Base-by-base conservation (phyloP, 2,113 vertebrate genomes). In the Rhagologus leucostigma region DNA sequence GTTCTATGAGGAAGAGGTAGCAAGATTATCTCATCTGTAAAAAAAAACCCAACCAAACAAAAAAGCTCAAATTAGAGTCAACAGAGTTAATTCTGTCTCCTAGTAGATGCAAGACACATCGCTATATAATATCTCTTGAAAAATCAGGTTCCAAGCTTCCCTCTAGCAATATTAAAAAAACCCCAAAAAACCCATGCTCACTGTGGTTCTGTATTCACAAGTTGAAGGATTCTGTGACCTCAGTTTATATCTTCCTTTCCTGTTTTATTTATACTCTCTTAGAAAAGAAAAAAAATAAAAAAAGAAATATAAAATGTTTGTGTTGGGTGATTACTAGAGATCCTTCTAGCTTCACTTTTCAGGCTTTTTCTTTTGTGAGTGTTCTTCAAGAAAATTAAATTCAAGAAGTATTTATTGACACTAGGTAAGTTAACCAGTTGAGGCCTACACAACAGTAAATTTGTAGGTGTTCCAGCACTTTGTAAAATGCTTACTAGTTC, bases 141-240 rank as follows among this genome's bases (percentile, higher is more conserved):
- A 83, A 91, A 52, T 35, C 19, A 52, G 11, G 4, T 41, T 59
- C 11, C 59, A 50, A 88, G 3, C 5, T 77, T 85, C 8, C 13
- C 3, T 77, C 12, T 55, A 63, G 30, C 2, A 52, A 17, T 71
- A 57, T 37, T 70, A 1, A 13, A n/a, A 69, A 33, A 17, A 5
- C 1, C 1, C 24, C 23, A 73, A 56, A 19, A 21, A 6, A 5
- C 14, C 33, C 39, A 46, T 3, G 1, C 5, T 24, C 14, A 53
- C 7, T 56, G 4, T 59, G 10, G 13, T 68, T 90, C 46, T 90
- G 11, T 81, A 60, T 53, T 77, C 68, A 65, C 15, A 86, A 32
- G 7, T 3, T 50, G 29, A 67, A 32, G 21, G 15, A 87, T 64
- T 71, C n/a, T 56, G 22, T 60, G 37, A 26, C 18, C 27, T 84